These are phyloP conservation scores for Coenonympha glycerion DNA, from an alignment of 2,888 invertebrate genomes.

Conservation along the genomic window DNA sequence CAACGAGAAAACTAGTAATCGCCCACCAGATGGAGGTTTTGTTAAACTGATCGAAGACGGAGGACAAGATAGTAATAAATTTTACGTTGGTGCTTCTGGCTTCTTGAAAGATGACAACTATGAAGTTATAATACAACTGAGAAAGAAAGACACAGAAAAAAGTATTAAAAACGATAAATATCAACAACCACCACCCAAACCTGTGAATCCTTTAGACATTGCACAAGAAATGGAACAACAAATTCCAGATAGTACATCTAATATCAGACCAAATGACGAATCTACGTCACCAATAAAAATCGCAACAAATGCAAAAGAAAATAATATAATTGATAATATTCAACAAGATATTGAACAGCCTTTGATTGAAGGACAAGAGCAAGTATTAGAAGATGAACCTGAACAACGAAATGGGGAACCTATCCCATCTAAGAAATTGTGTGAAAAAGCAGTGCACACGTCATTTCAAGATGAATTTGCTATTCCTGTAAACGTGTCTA, in stretches of 20 bases:
- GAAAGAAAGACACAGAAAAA: conserved; percentile 48
- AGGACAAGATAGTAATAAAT: conserved; percentile 53
- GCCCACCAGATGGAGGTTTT: conserved; percentile 39
- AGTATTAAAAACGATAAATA: background rate
- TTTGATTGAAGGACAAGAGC: conserved; percentile 17
- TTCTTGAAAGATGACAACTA: conserved; percentile 58
- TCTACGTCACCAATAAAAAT: background rate
- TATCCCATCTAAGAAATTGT: conserved; percentile 4
- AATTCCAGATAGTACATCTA: background rate
- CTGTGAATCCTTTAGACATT: background rate
- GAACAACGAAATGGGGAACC: background rate
- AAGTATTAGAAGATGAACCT: conserved; percentile 4
- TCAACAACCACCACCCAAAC: background rate
- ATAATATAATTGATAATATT: background rate
- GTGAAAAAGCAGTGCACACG: conserved; percentile 42
- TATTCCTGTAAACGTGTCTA: conserved; percentile 32
- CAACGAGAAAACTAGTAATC: conserved; percentile 36
- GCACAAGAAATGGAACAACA: background rate
- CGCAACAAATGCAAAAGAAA: background rate
- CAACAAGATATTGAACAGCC: conserved; percentile 5
- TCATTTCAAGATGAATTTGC: conserved; percentile 36
- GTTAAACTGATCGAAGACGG: conserved; percentile 50
- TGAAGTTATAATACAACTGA: conserved; percentile 65
- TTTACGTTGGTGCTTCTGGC: conserved; percentile 60
- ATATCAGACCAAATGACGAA: background rate